Percentiles rank a stretch among this genome's conserved stretches.
Conservation (phyloP, 2,888 invertebrate genomes). For the Conchocele bisecta region DNA sequence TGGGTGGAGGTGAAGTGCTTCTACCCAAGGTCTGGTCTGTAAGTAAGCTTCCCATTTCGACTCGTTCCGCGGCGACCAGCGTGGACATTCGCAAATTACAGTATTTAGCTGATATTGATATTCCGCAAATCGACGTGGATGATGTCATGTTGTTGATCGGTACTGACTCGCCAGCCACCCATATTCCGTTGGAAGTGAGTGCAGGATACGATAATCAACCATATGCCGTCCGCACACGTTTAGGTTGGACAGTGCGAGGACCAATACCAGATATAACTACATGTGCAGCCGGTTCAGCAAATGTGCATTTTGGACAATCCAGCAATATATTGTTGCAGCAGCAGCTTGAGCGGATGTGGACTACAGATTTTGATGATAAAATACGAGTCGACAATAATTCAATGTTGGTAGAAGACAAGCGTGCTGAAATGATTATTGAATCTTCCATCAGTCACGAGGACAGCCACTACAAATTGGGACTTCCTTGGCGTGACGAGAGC, state of each 20-base stretch:
- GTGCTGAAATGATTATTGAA: conserved; percentile 3
- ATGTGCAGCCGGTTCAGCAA: not conserved
- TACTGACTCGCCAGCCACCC: conserved; percentile 2
- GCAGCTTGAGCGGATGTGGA: conserved; percentile 18
- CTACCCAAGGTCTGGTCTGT: conserved; percentile 17
- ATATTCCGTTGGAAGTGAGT: conserved; percentile 13
- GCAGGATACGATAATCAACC: conserved; percentile 8
- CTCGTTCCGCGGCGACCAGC: conserved; percentile 4
- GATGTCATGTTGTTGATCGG: conserved; percentile 17
- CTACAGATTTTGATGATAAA: conserved; percentile 8
- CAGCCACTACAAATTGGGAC: conserved; percentile 23
- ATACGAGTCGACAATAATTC: not conserved
- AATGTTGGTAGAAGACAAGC: conserved; percentile 17
- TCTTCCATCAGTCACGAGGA: conserved; percentile 8
- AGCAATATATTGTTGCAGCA: not conserved
- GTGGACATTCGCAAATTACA: conserved; percentile 4
- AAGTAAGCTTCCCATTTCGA: conserved; percentile 15
- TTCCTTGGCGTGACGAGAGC: conserved; percentile 21
- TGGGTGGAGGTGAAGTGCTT: not conserved
- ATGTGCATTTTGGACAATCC: not conserved
- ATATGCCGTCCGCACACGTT: conserved; percentile 6
- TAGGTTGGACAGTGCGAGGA: conserved; percentile 18
- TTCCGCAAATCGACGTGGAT: not conserved
- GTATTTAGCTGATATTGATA: conserved; percentile 1
- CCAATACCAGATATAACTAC: not conserved